Percentiles rank a stretch among this genome's conserved stretches.
phyloP scores from a whole-genome alignment of 2,888 invertebrate species.

The Xanthia icteritia region DNA sequence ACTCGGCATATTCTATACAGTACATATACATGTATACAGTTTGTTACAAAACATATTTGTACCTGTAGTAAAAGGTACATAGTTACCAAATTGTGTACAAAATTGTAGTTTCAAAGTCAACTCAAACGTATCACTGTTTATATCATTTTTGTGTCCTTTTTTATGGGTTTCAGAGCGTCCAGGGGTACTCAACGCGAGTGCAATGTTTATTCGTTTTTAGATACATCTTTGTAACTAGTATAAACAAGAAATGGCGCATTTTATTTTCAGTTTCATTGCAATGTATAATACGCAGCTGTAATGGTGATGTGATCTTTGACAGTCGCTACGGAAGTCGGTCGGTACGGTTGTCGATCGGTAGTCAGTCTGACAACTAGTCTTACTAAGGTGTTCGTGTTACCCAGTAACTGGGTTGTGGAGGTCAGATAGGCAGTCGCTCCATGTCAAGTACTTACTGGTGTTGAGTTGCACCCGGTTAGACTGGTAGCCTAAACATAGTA shows the following conservation, averaged over 20 bases:
- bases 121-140: not conserved
- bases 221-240: not conserved
- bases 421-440: no score
- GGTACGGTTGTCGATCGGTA: not conserved
- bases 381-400: no score
- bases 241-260: not conserved
- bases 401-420: no score
- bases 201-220: not conserved
- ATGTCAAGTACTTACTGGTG: no score
- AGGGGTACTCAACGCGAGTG: not conserved
- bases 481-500: no score
- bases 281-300: not conserved
- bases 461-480: no score
- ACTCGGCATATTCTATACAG: constrained; percentile 32
- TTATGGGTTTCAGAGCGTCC: not conserved
- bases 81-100: not conserved
- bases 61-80: not conserved
- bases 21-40: no score
- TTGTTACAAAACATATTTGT: not conserved
- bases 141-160: not conserved
- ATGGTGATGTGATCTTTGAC: not conserved
- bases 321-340: not conserved
- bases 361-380: not conserved
- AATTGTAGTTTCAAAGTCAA: not conserved
- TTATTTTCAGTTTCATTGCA: not conserved